Conservation (phyloP, 1,140 invertebrate species). For the Heliothis subflexa region DNA sequence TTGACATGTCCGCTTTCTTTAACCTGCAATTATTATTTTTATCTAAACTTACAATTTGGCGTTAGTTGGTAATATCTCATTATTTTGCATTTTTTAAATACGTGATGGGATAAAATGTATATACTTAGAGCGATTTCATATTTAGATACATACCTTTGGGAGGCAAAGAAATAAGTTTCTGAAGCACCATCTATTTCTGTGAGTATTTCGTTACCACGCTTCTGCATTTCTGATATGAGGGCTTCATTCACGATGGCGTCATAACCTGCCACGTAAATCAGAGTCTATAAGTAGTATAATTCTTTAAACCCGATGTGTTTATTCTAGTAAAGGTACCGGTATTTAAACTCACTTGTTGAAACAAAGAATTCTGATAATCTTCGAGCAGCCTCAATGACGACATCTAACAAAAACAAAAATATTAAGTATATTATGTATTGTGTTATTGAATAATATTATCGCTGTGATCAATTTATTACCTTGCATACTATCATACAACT, state of each 20-base stretch:
- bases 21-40: constrained; percentile 53
- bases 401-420: constrained; percentile 60
- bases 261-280: constrained; percentile 59
- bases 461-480: constrained; percentile 54
- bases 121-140: too few species aligned
- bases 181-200: constrained; percentile 63
- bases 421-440: not conserved
- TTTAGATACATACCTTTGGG: constrained; percentile 66
- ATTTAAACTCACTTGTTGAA: constrained; percentile 67
- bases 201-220: constrained; percentile 71
- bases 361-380: constrained; percentile 73
- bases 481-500: constrained; percentile 73
- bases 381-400: constrained; percentile 73
- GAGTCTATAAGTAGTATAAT: not conserved
- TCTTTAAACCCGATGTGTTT: not conserved
- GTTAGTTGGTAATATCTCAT: too few species aligned
- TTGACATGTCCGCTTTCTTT: constrained; percentile 62
- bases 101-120: too few species aligned
- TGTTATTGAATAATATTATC: too few species aligned
- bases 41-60: too few species aligned
- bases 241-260: constrained; percentile 64
- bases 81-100: too few species aligned
- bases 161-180: constrained; percentile 74
- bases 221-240: constrained; percentile 78
- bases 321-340: not conserved